Evolutionary conservation across 2,113 vertebrate species (phyloP).

Genomic region (Suncus etruscus): DNA sequence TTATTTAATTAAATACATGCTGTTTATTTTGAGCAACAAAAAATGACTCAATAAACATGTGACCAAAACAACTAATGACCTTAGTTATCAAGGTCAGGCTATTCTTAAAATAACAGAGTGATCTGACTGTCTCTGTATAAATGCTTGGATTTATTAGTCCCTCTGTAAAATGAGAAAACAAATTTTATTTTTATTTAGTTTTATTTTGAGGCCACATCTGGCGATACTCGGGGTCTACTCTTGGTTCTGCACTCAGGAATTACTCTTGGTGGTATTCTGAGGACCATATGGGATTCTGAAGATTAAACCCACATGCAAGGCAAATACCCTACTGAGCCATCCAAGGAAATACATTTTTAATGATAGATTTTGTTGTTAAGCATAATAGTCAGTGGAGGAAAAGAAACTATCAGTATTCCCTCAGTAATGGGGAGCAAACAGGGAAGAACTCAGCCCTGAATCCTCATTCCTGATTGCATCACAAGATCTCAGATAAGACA

Average conservation of each 20-base stretch:
- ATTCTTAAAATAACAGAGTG: not conserved
- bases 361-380: not conserved
- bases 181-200: no score
- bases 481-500: no score
- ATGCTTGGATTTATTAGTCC: not conserved
- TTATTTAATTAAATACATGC: conserved; percentile 44
- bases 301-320: no score
- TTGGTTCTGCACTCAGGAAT: no score
- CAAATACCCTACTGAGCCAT: no score
- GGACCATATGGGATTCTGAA: no score
- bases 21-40: not conserved
- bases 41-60: not conserved
- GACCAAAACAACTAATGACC: not conserved
- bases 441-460: not conserved
- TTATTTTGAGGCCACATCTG: no score
- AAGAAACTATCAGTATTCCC: not conserved
- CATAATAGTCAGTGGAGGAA: not conserved
- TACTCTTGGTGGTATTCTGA: no score
- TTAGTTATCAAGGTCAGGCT: not conserved
- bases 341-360: not conserved
- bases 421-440: not conserved
- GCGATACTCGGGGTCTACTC: no score
- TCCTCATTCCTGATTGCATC: not conserved
- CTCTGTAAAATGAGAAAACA: conserved; percentile 22
- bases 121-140: not conserved